Evolutionary conservation across 2,888 invertebrate genomes (phyloP).

Genomic region (Ischnura elegans): DNA sequence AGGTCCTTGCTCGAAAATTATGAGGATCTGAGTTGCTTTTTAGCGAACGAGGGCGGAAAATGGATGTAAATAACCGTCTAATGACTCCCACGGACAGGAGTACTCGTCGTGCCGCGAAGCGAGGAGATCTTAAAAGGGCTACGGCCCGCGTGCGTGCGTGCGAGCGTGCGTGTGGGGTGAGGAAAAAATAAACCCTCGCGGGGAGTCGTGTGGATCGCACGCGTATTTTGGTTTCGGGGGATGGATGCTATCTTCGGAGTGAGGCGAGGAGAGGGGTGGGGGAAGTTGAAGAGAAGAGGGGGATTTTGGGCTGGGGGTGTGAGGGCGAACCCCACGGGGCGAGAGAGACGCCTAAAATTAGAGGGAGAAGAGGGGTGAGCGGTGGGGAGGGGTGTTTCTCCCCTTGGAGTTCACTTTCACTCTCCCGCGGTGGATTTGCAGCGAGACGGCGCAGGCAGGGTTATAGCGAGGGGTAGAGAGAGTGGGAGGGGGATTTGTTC

Average conservation of each 20-base stretch:
- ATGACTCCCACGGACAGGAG: not conserved
- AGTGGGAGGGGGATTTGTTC: not conserved
- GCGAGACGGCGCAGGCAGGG: not conserved
- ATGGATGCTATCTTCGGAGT: not conserved
- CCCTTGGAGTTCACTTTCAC: not conserved
- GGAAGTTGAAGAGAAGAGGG: no score
- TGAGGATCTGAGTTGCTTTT: not conserved
- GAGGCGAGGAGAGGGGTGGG: not conserved
- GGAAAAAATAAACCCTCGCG: not conserved
- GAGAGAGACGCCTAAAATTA: slow-evolving; percentile 4
- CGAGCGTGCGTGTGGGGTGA: no score
- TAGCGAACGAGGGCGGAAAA: not conserved
- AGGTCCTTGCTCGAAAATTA: not conserved
- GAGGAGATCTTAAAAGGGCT: not conserved
- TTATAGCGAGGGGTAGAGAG: not conserved
- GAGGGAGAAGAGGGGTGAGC: not conserved
- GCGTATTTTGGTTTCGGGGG: slow-evolving; percentile 28
- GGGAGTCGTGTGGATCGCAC: not conserved
- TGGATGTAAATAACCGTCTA: not conserved
- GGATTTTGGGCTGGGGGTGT: not conserved
- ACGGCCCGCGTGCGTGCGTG: no score
- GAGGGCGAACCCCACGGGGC: not conserved
- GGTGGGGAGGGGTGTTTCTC: not conserved
- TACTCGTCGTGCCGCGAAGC: not conserved
- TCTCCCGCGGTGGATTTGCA: not conserved